Evolutionary conservation across 2,113 vertebrate genomes (phyloP).

Genomic region (Mormyrus iriodes): DNA sequence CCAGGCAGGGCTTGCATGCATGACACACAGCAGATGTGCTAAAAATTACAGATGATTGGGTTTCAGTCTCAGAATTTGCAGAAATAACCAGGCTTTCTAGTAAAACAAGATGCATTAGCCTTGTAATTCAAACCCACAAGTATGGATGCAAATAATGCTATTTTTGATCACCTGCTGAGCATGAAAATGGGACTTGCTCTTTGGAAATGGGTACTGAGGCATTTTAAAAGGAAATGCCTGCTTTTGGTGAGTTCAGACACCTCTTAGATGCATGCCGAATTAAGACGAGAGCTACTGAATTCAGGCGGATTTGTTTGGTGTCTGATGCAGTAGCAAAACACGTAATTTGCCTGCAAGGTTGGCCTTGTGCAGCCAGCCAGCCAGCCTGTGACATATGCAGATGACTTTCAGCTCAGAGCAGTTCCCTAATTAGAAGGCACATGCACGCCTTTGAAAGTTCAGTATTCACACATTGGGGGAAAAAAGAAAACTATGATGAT

Average conservation of each 20-base stretch:
- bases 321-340: not conserved
- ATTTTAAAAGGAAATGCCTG: not conserved
- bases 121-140: not conserved
- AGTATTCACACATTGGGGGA: not conserved
- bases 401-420: conserved; percentile 53
- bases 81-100: not conserved
- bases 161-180: not conserved
- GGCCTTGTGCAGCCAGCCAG: not conserved
- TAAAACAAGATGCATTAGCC: not conserved
- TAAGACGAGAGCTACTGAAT: not conserved
- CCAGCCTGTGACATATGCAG: conserved; percentile 20
- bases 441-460: conserved; percentile 53
- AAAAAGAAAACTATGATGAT: not conserved
- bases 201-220: not conserved
- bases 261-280: not conserved
- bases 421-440: conserved; percentile 47
- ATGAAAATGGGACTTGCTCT: not conserved
- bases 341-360: not conserved
- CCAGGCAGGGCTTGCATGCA: not conserved
- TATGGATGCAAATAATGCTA: not conserved
- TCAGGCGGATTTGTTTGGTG: not conserved
- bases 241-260: not conserved
- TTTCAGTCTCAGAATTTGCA: not conserved
- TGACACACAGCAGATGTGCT: not conserved
- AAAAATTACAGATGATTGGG: not conserved